phyloP scores from a whole-genome alignment of 1,140 invertebrate species.

The Lanistes nyassanus region DNA sequence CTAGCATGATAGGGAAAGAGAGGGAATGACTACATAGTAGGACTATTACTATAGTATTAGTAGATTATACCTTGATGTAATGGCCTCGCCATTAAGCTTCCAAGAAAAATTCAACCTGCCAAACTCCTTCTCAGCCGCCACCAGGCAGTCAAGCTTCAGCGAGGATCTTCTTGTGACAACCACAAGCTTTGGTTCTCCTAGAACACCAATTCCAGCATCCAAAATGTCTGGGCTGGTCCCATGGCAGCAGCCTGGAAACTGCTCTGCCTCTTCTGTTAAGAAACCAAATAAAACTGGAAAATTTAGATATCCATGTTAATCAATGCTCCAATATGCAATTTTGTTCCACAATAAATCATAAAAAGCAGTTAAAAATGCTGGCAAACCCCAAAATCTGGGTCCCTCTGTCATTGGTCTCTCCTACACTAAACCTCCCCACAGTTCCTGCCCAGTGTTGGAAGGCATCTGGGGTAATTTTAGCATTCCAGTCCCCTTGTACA shows the following conservation, averaged over 20 bases:
- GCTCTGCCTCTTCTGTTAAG: background rate
- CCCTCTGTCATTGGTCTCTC: too few relatives aligned
- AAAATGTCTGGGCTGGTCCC: background rate
- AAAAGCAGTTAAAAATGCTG: background rate
- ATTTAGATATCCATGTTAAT: background rate
- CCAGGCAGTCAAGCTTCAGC: background rate
- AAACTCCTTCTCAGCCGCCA: constrained; percentile 3
- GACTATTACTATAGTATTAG: background rate
- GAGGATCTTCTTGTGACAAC: background rate
- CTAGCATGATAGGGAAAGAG: background rate
- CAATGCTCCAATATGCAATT: background rate
- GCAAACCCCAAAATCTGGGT: background rate
- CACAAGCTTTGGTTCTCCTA: constrained; percentile 3
- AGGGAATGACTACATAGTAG: background rate
- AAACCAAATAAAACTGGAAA: background rate
- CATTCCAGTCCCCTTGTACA: too few relatives aligned
- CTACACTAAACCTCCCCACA: too few relatives aligned
- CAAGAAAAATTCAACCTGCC: constrained; percentile 8
- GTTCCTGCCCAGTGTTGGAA: too few relatives aligned
- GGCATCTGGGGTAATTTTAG: too few relatives aligned
- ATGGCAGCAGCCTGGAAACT: background rate
- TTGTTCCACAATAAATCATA: background rate
- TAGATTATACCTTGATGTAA: constrained; percentile 4
- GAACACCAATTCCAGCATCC: constrained; percentile 10
- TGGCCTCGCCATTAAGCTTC: background rate